Base-by-base conservation (phyloP, 2,113 vertebrate species). In the Trochalopteron elliotii region DNA sequence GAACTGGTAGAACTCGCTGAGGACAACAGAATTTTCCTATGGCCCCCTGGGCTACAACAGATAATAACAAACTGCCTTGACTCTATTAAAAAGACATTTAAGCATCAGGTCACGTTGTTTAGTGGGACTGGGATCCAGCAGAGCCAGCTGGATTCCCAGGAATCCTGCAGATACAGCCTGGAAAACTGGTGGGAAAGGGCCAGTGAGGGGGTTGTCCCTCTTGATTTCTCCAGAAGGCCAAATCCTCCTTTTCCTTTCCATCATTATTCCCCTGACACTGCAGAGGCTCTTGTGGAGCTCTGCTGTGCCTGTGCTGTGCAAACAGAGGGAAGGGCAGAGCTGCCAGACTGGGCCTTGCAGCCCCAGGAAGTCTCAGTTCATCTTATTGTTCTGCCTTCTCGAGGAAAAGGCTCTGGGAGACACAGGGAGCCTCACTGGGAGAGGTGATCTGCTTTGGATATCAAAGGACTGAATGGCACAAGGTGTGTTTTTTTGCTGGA, bases 1-100 rank as follows among this genome's bases (percentile, higher is more conserved):
- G 95, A 98, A 97, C 97, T 97, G 96, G 98, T 95, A 97, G 94
- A 97, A 97, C 97, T n/a, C 89, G 98, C 87, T 96, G 24, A 96
- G 94, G 83, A 57, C 79, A 93, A 93, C 49, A 96, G 93, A 95
- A 95, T 97, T 97, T 96, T 97, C 97, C 97, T 97, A 93, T 4
- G 49, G 93, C 79, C 97, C 97, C 65, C 10, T 56, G 93, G 96
- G 97, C 95, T 97, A 95, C 93, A 90, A 84, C 69, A 65, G 88
- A 61, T 89, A 95, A 95, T 79, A 95, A 77, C 96, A 94, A 95
- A 85, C 91, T 83, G 92, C 56, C 92, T 60, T 45, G 64, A 15
- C 81, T 82, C 94, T 92, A 47, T 67, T 11, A n/a, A 96, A 70
- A 92, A 93, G 77, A 35, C 72, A 27, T 71, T 57, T 8, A 50